Base-by-base conservation (phyloP, 2,888 invertebrate genomes). In the Calameuta filiformis region DNA sequence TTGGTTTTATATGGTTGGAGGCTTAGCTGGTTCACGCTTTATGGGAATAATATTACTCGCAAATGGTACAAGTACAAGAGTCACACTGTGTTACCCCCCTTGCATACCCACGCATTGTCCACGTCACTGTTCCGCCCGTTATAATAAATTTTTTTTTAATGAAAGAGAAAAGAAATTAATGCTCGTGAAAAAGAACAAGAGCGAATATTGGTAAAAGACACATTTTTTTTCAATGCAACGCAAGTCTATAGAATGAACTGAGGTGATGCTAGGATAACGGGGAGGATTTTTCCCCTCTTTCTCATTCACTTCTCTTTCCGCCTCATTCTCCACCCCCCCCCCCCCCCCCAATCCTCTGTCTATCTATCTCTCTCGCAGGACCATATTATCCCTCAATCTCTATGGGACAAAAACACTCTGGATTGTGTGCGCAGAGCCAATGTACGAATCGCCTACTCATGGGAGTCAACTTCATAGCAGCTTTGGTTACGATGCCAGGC, bases 391-490 rank as follows among this genome's bases (percentile, higher is more conserved):
- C 56, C 56, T 56, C 56, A 56, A 56, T 56, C 56, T 56, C 56
- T 56, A 56, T 56, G 56, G 56, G 56, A 56, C 56, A 56, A 87
- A 89, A 71, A 86, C 88, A 89, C 89, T 91, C 91, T 91, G 91
- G 90, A 90, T 91, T 91, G 88, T 91, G 89, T 90, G 90, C 91
- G 90, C 90, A 91, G 91, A 91, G 86, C 80, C 88, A 85, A 88
- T 87, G 85, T 86, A 87, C 87, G 87, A 88, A 85, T 82, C 83
- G 84, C 68, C 86, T 80, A 77, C 82, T 81, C 56, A 56, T 56
- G 87, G 88, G 87, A 89, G 89, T 87, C 89, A 82, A 79, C 85
- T 84, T 83, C 85, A 69, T 75, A 76, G 69, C 77, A 82, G 40
- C 80, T 73, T 75, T 75, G 79, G 77, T 75, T 78, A 81, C 81